phyloP scores from a whole-genome alignment of 2,888 invertebrate genomes.

The Aromia moschata region DNA sequence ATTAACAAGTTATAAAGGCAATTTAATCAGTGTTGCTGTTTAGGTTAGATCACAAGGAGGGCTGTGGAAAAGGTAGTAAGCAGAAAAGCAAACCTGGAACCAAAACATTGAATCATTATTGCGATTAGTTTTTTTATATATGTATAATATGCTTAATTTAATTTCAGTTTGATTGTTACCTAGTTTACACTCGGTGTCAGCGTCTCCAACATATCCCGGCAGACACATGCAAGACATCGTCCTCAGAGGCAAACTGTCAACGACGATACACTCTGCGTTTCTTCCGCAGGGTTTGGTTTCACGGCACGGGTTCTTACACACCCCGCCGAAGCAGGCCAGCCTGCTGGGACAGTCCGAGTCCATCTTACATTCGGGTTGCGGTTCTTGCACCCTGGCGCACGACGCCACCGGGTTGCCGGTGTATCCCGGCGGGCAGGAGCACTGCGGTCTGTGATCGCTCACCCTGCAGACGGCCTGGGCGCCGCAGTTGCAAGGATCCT shows the following conservation, averaged over 20 bases:
- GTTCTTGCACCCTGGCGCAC: slow-evolving; percentile 70
- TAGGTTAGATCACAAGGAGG: slow-evolving; percentile 20
- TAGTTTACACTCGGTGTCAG: slow-evolving; percentile 82
- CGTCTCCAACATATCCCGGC: slow-evolving; percentile 84
- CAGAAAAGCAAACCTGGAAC: slow-evolving; percentile 25
- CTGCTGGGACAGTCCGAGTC: slow-evolving; percentile 89
- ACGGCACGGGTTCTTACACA: slow-evolving; percentile 83
- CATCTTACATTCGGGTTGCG: slow-evolving; percentile 74
- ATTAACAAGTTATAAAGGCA: slow-evolving; percentile 23
- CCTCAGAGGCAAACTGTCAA: slow-evolving; percentile 85
- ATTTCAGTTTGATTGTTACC: too few species aligned
- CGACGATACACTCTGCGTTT: slow-evolving; percentile 84
- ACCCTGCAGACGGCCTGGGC: slow-evolving; percentile 79
- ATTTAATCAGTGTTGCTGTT: slow-evolving; percentile 46
- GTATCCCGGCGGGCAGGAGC: slow-evolving; percentile 85
- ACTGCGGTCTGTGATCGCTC: slow-evolving; percentile 77
- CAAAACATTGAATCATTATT: too few species aligned
- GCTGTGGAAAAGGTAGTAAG: slow-evolving; percentile 5
- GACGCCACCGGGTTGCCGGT: slow-evolving; percentile 78
- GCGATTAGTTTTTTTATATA: too few species aligned
- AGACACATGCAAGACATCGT: slow-evolving; percentile 90
- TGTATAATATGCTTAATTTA: too few species aligned
- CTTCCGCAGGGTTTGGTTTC: slow-evolving; percentile 81
- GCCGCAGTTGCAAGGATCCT: slow-evolving; percentile 88
- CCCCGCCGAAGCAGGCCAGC: slow-evolving; percentile 81